These are phyloP conservation scores for Mirounga angustirostris DNA, from an alignment of 2,113 vertebrate genomes.

Conservation along the genomic window DNA sequence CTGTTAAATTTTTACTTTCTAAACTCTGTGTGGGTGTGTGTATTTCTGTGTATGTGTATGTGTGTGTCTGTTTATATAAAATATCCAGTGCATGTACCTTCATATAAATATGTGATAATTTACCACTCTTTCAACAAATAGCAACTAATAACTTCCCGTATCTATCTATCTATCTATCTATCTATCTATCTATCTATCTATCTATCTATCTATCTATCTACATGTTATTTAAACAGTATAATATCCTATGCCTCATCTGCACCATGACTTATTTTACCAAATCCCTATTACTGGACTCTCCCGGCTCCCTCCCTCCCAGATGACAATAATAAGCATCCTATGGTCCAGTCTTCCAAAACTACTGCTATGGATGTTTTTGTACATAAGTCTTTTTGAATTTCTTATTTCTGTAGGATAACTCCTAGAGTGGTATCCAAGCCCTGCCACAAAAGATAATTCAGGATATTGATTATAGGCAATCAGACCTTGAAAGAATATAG, in stretches of 20 bases:
- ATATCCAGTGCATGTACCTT: not conserved
- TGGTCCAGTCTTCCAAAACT: not conserved
- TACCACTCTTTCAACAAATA: not conserved
- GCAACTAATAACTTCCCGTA: not conserved
- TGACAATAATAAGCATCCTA: not conserved
- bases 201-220: not conserved
- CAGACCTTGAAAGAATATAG: not conserved
- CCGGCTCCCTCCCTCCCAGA: not conserved
- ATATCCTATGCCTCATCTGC: not conserved
- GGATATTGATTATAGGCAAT: not conserved
- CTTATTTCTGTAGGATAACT: not conserved
- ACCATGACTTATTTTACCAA: not conserved
- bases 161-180: too few species aligned
- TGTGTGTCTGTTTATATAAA: not conserved
- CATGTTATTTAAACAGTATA: not conserved
- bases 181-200: too few species aligned
- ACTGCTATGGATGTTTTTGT: not conserved
- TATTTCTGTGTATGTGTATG: not conserved
- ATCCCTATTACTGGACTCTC: not conserved
- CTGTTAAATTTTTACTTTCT: slow-evolving; percentile 18
- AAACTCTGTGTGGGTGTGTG: not conserved
- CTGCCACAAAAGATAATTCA: not conserved
- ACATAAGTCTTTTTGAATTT: not conserved
- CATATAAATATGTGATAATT: not conserved
- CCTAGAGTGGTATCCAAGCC: not conserved